Evolutionary conservation across 2,888 invertebrate genomes (phyloP).

Genomic region (Gryllus longicercus): DNA sequence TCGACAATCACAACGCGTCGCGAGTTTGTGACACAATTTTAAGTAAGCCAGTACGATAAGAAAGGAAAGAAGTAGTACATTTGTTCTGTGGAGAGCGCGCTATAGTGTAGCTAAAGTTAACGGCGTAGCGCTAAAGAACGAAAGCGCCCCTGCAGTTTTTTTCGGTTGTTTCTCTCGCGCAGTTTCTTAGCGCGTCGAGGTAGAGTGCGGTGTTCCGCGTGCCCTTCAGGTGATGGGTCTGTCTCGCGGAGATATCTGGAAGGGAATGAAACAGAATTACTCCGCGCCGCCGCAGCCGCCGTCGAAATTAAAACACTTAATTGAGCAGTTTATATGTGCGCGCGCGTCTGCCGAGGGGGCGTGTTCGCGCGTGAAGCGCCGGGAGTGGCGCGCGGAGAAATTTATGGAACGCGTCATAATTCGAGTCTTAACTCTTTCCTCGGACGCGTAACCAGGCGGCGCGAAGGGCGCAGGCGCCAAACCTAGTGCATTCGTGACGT

Average conservation of each 20-base stretch:
- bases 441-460: not conserved
- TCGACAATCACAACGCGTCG: no score
- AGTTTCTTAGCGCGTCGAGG: no score
- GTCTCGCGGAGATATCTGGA: not conserved
- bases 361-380: not conserved
- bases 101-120: no score
- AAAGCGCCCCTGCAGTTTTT: no score
- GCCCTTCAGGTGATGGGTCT: not conserved
- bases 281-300: not conserved
- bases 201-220: not conserved
- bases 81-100: no score
- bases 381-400: not conserved
- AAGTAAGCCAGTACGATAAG: no score
- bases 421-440: not conserved
- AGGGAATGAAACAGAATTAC: slow-evolving; percentile 5
- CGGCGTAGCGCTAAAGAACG: no score
- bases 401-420: not conserved
- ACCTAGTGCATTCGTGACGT: not conserved
- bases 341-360: not conserved
- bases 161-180: no score
- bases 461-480: not conserved
- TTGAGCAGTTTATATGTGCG: slow-evolving; percentile 10
- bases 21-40: no score
- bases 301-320: not conserved
- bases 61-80: no score